phyloP scores from a whole-genome alignment of 1,140 invertebrate genomes.

The Drosophila seguyi region DNA sequence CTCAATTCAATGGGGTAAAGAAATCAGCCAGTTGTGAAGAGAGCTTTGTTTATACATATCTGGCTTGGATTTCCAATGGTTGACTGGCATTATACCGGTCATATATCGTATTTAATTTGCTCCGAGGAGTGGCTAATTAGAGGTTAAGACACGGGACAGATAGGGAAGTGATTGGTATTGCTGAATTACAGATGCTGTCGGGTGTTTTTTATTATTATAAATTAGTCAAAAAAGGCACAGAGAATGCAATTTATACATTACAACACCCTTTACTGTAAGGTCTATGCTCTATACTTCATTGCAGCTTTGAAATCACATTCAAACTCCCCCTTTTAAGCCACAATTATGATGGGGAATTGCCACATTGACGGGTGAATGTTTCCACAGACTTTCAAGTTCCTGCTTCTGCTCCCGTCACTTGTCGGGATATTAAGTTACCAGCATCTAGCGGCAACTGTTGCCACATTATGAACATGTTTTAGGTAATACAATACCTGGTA shows the following conservation, averaged over 20 bases:
- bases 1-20: conserved; percentile 54
- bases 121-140: conserved; percentile 47
- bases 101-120: conserved; percentile 25
- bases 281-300: background rate
- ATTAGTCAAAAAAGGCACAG: background rate
- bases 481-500: conserved; percentile 46
- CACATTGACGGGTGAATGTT: background rate
- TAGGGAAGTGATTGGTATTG: conserved; percentile 2
- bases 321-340: background rate
- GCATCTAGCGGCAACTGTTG: conserved; percentile 31
- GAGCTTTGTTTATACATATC: conserved; percentile 45
- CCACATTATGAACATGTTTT: conserved; percentile 47
- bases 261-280: background rate
- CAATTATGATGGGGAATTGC: conserved; percentile 11
- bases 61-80: conserved; percentile 60
- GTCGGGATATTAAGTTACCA: conserved; percentile 32
- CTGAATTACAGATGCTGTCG: background rate
- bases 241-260: background rate
- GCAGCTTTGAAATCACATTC: background rate
- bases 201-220: background rate
- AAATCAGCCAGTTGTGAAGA: conserved; percentile 72
- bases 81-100: conserved; percentile 24
- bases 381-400: conserved; percentile 11
- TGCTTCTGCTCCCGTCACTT: conserved; percentile 21
- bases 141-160: conserved; percentile 12